A percentile compares a stretch with the other conserved stretches of the same genome.
Conservation (phyloP, 2,797 vertebrate genomes). For the Anabacerthia variegaticeps region DNA sequence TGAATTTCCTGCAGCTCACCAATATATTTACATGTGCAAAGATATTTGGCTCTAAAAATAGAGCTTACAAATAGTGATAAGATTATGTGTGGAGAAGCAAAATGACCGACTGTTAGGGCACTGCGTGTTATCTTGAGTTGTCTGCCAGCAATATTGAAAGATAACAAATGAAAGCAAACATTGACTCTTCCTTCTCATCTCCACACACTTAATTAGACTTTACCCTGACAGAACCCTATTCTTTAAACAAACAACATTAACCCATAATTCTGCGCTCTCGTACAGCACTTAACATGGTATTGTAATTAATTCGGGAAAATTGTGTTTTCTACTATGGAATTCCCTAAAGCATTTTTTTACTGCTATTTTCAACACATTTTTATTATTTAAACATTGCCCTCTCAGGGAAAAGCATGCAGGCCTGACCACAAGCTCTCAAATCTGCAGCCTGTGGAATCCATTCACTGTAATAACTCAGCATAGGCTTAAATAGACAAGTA, state of each 20-base stretch:
- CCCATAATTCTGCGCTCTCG: not conserved
- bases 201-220: not conserved
- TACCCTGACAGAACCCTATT: not conserved
- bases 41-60: not conserved
- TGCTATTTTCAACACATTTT: not conserved
- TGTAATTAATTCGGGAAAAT: not conserved
- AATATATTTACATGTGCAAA: not conserved
- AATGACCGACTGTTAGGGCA: not conserved
- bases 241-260: not conserved
- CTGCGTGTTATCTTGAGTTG: not conserved
- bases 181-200: not conserved
- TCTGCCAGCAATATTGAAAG: not conserved
- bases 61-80: not conserved
- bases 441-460: not conserved
- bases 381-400: not conserved
- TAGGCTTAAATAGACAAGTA: not conserved
- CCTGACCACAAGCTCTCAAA: not conserved
- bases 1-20: not conserved
- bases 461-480: not conserved
- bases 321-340: not conserved
- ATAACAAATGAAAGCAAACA: not conserved
- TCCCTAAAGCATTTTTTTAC: not conserved
- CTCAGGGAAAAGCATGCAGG: not conserved
- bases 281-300: not conserved
- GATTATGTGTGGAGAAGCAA: accelerated